Conservation (phyloP, 2,113 vertebrate species). For the Parus major region DNA sequence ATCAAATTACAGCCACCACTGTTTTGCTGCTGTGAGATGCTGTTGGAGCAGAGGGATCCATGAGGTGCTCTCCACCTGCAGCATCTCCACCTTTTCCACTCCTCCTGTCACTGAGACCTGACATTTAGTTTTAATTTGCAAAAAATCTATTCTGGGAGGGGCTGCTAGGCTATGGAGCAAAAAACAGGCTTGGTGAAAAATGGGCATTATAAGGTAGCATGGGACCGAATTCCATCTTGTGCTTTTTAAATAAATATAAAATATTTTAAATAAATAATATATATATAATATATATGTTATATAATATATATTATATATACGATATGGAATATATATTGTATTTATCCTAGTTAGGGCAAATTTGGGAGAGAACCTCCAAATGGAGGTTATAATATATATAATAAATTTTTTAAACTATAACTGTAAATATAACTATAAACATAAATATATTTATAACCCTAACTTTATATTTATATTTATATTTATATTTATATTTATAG, state of each 20-base stretch:
- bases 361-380: too few relatives aligned
- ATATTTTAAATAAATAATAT: too few relatives aligned
- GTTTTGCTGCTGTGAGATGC: not conserved
- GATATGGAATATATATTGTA: too few relatives aligned
- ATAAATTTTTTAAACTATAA: too few relatives aligned
- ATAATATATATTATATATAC: too few relatives aligned
- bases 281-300: too few relatives aligned
- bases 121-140: not conserved
- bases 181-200: not conserved
- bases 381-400: too few relatives aligned
- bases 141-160: not conserved
- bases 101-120: not conserved
- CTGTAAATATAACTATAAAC: too few relatives aligned
- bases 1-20: not conserved
- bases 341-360: too few relatives aligned
- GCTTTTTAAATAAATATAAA: not conserved
- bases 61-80: not conserved
- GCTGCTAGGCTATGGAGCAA: not conserved
- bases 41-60: not conserved
- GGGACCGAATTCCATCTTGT: not conserved
- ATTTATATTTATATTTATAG: too few relatives aligned
- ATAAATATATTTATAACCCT: too few relatives aligned
- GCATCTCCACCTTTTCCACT: not conserved
- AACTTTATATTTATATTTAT: too few relatives aligned
- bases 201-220: not conserved